Base-by-base conservation (phyloP, 2,797 vertebrate species). In the Pangasius krempfi region DNA sequence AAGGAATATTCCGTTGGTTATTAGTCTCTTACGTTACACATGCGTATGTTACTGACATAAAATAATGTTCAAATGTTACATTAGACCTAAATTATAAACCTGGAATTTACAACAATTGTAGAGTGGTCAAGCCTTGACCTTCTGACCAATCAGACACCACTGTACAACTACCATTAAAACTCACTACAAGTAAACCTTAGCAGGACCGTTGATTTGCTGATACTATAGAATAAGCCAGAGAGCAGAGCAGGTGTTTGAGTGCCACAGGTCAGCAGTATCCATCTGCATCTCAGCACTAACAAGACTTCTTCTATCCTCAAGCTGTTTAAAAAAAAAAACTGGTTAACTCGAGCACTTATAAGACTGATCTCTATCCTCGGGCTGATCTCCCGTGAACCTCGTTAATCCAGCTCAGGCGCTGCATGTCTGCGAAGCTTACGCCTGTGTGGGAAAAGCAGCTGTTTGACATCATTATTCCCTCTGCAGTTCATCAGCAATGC, bases 221-320 rank as follows among this genome's bases (percentile, higher is more conserved):
- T 54, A 70, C 16, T 83, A 87, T 30, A 60, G 70, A 66, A 47
- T 37, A 66, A 62, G 2, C 8, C 16, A 86, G 52, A 25, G 44
- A 50, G 58, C 50, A 60, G 84, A 62, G 91, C 90, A 92, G 90
- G 44, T 92, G 91, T 90, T 83, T 22, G 85, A 80, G 70, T 82
- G 33, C 66, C 84, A 72, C n/a, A 80, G 58, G 44, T 54, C 68
- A 60, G 78, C 73, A 40, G 22, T 56, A 85, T 70, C 85, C 88
- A 88, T 87, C 90, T 92, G 88, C 86, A 87, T 88, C 83, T 64
- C 30, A 54, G 47, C 56, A 75, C 58, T 10, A 80, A 87, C 14
- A 13, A 1, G n/a, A 80, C 25, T 82, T 78, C 44, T 47, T 47
- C 44, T 13, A 89, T 84, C 47, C 85, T 87, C 27, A 58, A 88